Conservation (phyloP, 1,140 invertebrate species). For the Cataglyphis hispanica region DNA sequence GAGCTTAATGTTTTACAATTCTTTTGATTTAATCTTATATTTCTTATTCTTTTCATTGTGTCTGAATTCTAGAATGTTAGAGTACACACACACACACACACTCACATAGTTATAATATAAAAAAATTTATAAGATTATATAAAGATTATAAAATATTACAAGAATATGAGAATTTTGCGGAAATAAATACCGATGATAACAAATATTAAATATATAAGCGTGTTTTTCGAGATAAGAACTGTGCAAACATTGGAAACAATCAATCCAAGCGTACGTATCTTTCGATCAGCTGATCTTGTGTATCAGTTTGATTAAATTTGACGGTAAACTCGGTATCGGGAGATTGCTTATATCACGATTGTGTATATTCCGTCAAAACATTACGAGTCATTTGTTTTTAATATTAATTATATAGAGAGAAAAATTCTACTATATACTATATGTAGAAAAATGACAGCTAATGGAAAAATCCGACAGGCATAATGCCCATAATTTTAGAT, state of each 20-base stretch:
- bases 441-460: no score
- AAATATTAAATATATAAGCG: not conserved
- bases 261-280: not conserved
- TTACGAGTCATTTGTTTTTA: not conserved
- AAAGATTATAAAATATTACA: not conserved
- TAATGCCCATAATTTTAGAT: not conserved
- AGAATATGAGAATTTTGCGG: not conserved
- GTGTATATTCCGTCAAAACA: not conserved
- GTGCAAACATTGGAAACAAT: not conserved
- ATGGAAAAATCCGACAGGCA: no score
- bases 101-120: not conserved
- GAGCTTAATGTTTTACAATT: no score
- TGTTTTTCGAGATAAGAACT: not conserved
- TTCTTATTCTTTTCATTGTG: no score
- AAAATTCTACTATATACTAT: not conserved
- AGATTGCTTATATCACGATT: not conserved
- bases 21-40: no score
- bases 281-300: not conserved
- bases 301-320: slow-evolving; percentile 10
- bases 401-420: not conserved
- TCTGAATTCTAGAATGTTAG: no score
- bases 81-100: no score
- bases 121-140: not conserved
- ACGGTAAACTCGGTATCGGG: not conserved
- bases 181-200: not conserved